Evolutionary conservation across 2,888 invertebrate genomes (phyloP), one percentile per base, ranked within the genome.

Genomic region (Steromphala cineraria): DNA sequence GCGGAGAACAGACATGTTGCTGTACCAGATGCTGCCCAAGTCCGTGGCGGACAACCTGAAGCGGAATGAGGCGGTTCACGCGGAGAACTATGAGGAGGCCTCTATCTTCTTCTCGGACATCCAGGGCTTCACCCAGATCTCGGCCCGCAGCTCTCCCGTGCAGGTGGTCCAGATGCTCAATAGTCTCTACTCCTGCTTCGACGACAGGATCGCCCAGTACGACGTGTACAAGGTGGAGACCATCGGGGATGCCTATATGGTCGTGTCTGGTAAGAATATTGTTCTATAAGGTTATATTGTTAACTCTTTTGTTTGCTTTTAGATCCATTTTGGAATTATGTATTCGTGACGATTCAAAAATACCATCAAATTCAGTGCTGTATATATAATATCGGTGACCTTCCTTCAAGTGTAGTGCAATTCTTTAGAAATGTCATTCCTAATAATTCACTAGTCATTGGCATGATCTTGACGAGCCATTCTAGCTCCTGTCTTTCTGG

Each of bases 221-320:
- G 89, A 90, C 78, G 89, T 88, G 0, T 90, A 89, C 80, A 89
- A 88, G 56, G 88, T 90, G 28, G 90, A 90, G 74, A 90, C 88
- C 1, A 87, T 90, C n/a, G 86, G 87, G 8, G 83, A 85, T 75
- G 83, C 85, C 13, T 85, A 85, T 40, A 88, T 89, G 82, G 88
- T 89, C 0, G 89, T 88, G 1, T 88, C 89, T 24, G 89, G 89
- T 89, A 83, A 56, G 74, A n/a, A n/a, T n/a, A n/a, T n/a, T n/a
- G n/a, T n/a, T n/a, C n/a, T n/a, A n/a, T n/a, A n/a, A n/a, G n/a
- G 28, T 19, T 8, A 36, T 15, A 75, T 21, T 53, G 36, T 15
- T 13, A 4, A 13, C 8, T n/a, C n/a, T n/a, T n/a, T n/a, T n/a
- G n/a, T n/a, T n/a, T n/a, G n/a, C n/a, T n/a, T n/a, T n/a, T n/a